Percentiles rank a stretch among this genome's conserved stretches.
Conservation (phyloP, 2,797 vertebrate species). For the Cynopterus sphinx region DNA sequence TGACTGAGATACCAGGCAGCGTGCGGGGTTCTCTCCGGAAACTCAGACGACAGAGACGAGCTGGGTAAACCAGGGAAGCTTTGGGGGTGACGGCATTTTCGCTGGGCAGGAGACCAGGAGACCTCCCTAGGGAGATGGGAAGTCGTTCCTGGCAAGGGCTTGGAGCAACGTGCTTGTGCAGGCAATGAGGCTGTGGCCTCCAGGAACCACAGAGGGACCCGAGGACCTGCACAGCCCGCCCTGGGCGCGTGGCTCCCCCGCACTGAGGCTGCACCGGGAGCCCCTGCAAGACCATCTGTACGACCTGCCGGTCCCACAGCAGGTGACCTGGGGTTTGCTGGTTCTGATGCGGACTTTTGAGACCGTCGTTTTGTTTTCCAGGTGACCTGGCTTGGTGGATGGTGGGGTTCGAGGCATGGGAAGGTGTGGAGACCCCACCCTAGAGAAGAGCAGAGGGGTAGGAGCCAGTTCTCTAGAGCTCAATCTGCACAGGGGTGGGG, state of each 20-base stretch:
- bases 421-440: not conserved
- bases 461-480: not conserved
- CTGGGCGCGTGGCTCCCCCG: not conserved
- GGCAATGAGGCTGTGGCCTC: not conserved
- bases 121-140: not conserved
- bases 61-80: not conserved
- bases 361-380: not conserved
- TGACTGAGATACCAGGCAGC: not conserved
- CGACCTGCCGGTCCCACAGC: not conserved
- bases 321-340: not conserved
- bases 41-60: not conserved
- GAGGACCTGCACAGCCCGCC: not conserved
- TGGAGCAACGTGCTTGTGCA: no score
- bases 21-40: not conserved
- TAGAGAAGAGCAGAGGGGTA: not conserved
- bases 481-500: not conserved
- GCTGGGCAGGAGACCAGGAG: not conserved
- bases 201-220: not conserved
- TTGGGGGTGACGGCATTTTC: not conserved
- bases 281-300: not conserved
- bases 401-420: not conserved
- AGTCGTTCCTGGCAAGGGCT: not conserved
- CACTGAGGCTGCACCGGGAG: not conserved
- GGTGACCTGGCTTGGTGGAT: not conserved
- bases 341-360: not conserved